Evolutionary conservation across 2,797 vertebrate species (phyloP), one percentile per base, ranked within the genome.

Genomic region (Trichosurus vulpecula): DNA sequence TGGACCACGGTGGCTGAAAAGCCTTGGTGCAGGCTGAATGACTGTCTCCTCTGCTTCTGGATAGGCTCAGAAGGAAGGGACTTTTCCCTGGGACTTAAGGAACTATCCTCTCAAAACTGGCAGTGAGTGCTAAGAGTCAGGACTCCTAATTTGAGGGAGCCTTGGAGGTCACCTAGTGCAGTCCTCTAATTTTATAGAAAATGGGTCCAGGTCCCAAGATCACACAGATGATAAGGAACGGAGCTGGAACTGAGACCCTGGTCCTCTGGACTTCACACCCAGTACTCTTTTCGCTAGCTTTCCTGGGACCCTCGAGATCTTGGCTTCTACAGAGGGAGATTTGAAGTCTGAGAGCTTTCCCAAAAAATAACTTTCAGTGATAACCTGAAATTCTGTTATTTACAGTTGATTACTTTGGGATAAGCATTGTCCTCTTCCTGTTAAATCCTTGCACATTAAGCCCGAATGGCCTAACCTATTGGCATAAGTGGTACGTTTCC

Each of bases 391-490:
- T 66, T 91, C 14, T 91, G 9, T 91, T 25, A 66, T 41, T 29
- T 91, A 51, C 58, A 35, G 27, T 54, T 57, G 58, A 52, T 55
- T 92, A 6, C 89, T 93, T 91, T 14, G 35, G 52, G 1, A 54
- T 54, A 5, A 52, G 91, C 30, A 29, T 31, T 54, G 51, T 52
- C 54, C 47, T 91, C 8, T 12, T 89, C 31, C 54, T 93, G 66
- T 52, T 6, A 22, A 52, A 27, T 55, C 30, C 52, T 4, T 4
- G 16, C 29, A 1, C 0, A 0, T 16, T 29, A 29, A 41, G 41
- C 41, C 8, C 41, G 81, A 25, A 47, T 9, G 11, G 27, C 56
- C 27, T 57, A 29, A 30, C 22, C 22, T 51, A 4, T 81, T 81
- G 3, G 0, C 25, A 14, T 19, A 74, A 74, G 41, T 51, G 25